Percentiles rank a stretch among this genome's conserved stretches.
These are phyloP conservation scores for Cephus cinctus DNA, from an alignment of 1,140 invertebrate genomes.

Conservation along the genomic window DNA sequence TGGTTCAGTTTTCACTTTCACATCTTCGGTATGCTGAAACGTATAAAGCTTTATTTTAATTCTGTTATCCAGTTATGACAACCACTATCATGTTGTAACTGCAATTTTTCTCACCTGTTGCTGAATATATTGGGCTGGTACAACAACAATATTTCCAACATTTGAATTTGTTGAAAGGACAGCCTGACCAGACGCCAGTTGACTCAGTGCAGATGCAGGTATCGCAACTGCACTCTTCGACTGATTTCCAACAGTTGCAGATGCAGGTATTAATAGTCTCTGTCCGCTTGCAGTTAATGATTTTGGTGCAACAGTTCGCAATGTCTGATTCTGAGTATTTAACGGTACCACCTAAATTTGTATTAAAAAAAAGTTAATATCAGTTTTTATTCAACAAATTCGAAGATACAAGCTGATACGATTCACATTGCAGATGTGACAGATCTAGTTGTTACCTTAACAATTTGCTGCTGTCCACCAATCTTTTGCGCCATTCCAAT, in stretches of 20 bases:
- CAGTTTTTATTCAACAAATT: no score
- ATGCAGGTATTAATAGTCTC: slow-evolving; percentile 52
- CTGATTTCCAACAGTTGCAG: slow-evolving; percentile 35
- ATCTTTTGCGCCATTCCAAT: slow-evolving; percentile 48
- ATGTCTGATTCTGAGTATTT: slow-evolving; percentile 42
- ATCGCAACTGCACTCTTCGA: slow-evolving; percentile 48
- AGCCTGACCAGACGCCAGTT: slow-evolving; percentile 57
- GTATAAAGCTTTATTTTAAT: slow-evolving; percentile 3
- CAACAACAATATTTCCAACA: slow-evolving; percentile 59
- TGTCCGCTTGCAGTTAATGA: slow-evolving; percentile 36
- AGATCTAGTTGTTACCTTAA: no score
- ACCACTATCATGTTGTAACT: slow-evolving; percentile 7
- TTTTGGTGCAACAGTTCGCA: slow-evolving; percentile 53
- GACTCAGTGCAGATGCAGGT: slow-evolving; percentile 53
- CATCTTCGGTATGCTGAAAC: slow-evolving; percentile 33
- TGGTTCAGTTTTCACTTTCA: slow-evolving; percentile 40
- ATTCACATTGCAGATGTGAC: no score
- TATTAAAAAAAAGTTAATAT: no score
- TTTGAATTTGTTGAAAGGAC: slow-evolving; percentile 57
- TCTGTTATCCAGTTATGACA: neutral
- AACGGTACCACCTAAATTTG: slow-evolving; percentile 41
- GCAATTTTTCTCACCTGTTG: slow-evolving; percentile 39
- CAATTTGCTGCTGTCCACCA: slow-evolving; percentile 44
- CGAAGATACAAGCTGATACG: no score
- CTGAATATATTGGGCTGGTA: slow-evolving; percentile 64